Base-by-base conservation (phyloP, 1,140 invertebrate species). In the Ridgeia piscesae region DNA sequence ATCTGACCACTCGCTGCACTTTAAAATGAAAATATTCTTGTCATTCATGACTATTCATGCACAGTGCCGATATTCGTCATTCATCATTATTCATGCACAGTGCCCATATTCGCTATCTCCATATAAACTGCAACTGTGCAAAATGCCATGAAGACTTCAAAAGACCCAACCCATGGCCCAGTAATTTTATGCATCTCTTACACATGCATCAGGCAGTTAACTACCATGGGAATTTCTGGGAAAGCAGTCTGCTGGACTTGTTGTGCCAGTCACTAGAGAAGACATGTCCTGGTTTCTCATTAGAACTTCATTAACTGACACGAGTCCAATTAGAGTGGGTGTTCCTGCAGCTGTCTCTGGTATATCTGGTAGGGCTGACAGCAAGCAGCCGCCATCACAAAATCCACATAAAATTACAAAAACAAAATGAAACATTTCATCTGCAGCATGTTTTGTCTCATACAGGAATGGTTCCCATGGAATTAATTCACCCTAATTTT, bases 231-330 rank as follows among this genome's bases (percentile, higher is more conserved):
- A 77, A 77, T 21, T 77, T 77, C 58, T 77, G 17, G 58, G 58
- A 77, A 77, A 77, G 17, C 27, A 2, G 58, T 77, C 58, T 77
- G 58, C 27, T 21, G 2, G 58, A 27, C 58, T n/a, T 21, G 42
- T 4, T 42, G 4, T 42, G 42, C 42, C 11, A 42, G 42, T 42
- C 42, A 42, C 42, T 77, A 31, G 58, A 77, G 58, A 77, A 31
- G 58, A 21, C 58, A 77, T 27, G 14, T 17, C 17, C 27, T 27
- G 58, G 17, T 77, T 77, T 77, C 58, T 77, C 58, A 77, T 77
- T 77, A 77, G 58, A 77, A 77, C 17, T 77, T 77, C 58, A 77
- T 77, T 77, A 77, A 77, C 58, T 77, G 58, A 77, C 58, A 77
- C 58, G 58, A 77, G 58, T 21, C 58, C 6, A 77, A 14, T 77